Conservation (phyloP, 2,888 invertebrate species). For the Parapristionchus giblindavisi region DNA sequence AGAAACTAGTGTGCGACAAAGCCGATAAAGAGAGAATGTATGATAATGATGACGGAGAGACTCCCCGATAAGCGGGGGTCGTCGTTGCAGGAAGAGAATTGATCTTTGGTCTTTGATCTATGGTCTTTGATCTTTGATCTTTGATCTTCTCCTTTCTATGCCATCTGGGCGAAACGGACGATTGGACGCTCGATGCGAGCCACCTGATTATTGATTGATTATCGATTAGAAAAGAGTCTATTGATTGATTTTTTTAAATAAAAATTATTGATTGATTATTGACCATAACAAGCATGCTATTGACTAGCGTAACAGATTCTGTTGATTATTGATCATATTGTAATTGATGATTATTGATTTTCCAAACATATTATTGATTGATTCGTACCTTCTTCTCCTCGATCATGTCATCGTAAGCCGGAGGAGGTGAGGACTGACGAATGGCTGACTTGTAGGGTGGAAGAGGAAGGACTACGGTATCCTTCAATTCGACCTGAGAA, state of each 20-base stretch:
- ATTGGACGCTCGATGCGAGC: constrained; percentile 28
- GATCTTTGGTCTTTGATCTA: not conserved
- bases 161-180: constrained; percentile 36
- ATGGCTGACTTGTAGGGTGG: constrained; percentile 32
- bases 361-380: too few relatives aligned
- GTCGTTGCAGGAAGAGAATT: not conserved
- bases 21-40: not conserved
- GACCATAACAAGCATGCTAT: too few relatives aligned
- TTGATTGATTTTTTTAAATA: too few relatives aligned
- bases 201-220: not conserved
- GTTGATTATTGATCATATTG: too few relatives aligned
- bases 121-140: constrained; percentile 8
- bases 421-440: constrained; percentile 23
- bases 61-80: not conserved
- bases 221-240: not conserved
- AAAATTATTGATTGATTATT: too few relatives aligned
- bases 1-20: too few relatives aligned
- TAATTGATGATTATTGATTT: too few relatives aligned
- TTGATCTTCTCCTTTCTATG: not conserved
- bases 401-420: constrained; percentile 29
- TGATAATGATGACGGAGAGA: not conserved
- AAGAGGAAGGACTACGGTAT: constrained; percentile 18
- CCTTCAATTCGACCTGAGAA: constrained; percentile 7
- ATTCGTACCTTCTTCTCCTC: constrained; percentile 35
- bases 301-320: too few relatives aligned